Evolutionary conservation across 2,797 vertebrate genomes (phyloP).

Genomic region (Syncerus caffer): DNA sequence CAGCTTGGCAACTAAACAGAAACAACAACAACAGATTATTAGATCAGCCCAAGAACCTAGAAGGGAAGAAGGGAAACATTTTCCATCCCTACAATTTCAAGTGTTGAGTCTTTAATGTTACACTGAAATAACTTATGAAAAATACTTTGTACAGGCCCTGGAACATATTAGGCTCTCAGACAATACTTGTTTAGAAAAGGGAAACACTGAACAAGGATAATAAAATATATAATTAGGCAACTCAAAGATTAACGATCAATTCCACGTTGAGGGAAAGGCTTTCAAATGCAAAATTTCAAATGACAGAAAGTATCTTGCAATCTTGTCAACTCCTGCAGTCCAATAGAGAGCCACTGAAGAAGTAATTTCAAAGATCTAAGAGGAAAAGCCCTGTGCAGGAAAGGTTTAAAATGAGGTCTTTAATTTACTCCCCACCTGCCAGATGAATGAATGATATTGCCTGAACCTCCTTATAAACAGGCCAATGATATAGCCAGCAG

Average conservation of each 20-base stretch:
- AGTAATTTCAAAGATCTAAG: not conserved
- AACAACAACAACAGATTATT: not conserved
- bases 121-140: slow-evolving; percentile 20
- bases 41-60: not conserved
- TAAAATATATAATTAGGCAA: slow-evolving; percentile 22
- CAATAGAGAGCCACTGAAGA: not conserved
- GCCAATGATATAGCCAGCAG: not conserved
- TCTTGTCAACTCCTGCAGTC: not conserved
- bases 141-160: not conserved
- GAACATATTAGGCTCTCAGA: slow-evolving; percentile 15
- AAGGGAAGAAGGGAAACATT: not conserved
- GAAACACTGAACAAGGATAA: not conserved
- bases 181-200: not conserved
- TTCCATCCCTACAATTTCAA: not conserved
- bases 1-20: not conserved
- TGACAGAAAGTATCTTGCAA: not conserved
- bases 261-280: not conserved
- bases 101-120: slow-evolving; percentile 47
- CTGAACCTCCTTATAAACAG: not conserved
- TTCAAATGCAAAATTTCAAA: slow-evolving; percentile 37
- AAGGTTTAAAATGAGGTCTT: not conserved
- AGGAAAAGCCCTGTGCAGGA: not conserved
- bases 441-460: not conserved
- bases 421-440: not conserved
- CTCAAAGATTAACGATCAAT: slow-evolving; percentile 35